These are phyloP conservation scores for Aricia artaxerxes DNA, from an alignment of 2,888 invertebrate genomes.

Conservation along the genomic window DNA sequence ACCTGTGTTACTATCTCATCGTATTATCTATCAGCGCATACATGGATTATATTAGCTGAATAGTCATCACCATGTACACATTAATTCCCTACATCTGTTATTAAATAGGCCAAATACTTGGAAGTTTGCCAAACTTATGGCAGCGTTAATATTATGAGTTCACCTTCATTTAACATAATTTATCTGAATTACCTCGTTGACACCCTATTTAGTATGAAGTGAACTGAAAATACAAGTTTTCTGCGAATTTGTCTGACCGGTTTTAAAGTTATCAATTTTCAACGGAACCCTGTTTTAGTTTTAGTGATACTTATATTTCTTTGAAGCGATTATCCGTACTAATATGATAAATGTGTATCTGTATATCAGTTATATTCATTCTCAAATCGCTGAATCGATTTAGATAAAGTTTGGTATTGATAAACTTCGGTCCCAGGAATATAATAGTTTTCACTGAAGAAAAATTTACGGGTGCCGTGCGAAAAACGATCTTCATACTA, in stretches of 20 bases:
- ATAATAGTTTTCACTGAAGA: too few species aligned
- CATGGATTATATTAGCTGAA: background rate
- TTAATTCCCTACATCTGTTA: conserved; percentile 18
- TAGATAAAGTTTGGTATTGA: too few species aligned
- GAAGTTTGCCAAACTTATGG: conserved; percentile 19
- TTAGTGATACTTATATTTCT: background rate
- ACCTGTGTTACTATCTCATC: background rate
- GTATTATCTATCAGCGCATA: background rate
- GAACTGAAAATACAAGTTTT: conserved; percentile 9
- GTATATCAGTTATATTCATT: too few species aligned
- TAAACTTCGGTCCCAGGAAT: too few species aligned
- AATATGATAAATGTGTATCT: too few species aligned
- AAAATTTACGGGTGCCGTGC: background rate
- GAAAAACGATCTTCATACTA: background rate
- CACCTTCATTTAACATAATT: conserved; percentile 16
- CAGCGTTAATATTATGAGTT: conserved; percentile 1
- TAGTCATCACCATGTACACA: background rate
- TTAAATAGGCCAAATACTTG: conserved; percentile 19
- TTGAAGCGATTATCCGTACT: background rate
- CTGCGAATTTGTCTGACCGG: background rate
- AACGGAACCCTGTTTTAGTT: background rate
- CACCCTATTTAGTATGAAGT: conserved; percentile 5
- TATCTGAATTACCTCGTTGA: conserved; percentile 15
- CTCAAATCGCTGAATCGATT: too few species aligned
- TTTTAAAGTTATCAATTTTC: background rate